Conservation (phyloP, 92 coral and sea anemone species). For the Parazoanthus swiftii region DNA sequence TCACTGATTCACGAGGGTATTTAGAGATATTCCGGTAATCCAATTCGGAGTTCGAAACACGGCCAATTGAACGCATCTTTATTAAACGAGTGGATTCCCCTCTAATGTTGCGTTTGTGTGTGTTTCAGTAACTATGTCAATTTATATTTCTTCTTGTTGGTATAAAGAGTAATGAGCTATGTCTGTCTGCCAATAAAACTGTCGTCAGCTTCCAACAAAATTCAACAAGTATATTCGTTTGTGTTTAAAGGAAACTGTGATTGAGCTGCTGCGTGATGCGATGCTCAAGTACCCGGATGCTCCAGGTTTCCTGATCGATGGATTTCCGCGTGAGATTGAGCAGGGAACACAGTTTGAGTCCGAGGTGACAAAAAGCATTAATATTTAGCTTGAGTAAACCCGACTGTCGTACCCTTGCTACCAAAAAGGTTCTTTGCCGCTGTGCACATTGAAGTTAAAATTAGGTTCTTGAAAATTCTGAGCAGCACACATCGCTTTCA, state of each 20-base stretch:
- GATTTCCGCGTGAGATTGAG: conserved; percentile 75
- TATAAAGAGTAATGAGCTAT: neutral
- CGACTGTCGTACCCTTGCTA: neutral
- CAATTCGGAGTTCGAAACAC: no score
- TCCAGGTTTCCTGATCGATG: conserved; percentile 83
- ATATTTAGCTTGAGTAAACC: no score
- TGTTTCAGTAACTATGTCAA: no score
- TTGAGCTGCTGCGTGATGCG: conserved; percentile 75
- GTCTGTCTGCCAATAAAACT: no score
- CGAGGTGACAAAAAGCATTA: conserved; percentile 41
- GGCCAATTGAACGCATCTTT: no score
- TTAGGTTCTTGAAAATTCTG: no score
- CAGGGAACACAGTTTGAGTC: conserved; percentile 82
- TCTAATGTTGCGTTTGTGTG: no score
- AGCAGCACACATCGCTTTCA: neutral
- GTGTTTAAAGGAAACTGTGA: conserved; percentile 59
- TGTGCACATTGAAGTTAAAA: neutral
- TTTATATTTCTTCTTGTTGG: no score
- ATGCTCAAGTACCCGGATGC: conserved; percentile 76
- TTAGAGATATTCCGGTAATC: no score
- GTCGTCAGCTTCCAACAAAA: neutral
- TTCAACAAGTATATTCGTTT: neutral
- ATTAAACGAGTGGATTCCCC: no score
- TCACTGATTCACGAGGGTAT: no score
- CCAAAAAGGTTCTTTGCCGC: no score